phyloP scores from a whole-genome alignment of 2,797 vertebrate species.

The Poeciliopsis presidionis region DNA sequence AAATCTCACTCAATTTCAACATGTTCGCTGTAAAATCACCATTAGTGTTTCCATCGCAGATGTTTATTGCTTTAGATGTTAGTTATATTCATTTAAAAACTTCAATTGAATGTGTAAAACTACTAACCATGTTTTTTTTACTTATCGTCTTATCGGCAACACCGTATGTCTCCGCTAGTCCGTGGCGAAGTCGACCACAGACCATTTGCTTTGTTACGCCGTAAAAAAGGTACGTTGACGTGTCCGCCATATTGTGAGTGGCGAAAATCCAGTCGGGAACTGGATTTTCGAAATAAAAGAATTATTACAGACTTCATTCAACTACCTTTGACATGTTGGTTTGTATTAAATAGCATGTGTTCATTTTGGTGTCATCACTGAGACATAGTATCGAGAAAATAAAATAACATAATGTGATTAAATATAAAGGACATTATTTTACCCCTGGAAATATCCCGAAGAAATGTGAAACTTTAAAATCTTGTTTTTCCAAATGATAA shows the following conservation, averaged over 20 bases:
- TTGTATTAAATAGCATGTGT: not conserved
- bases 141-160: not conserved
- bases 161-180: not conserved
- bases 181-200: not conserved
- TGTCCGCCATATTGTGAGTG: slow-evolving; percentile 3
- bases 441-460: not conserved
- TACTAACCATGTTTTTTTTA: rapidly evolving
- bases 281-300: not conserved
- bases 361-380: not conserved
- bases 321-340: not conserved
- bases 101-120: not conserved
- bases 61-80: not conserved
- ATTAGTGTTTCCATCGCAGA: slow-evolving; percentile 6
- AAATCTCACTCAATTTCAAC: slow-evolving; percentile 50
- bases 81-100: not conserved
- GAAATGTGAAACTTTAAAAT: not conserved
- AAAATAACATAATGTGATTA: not conserved
- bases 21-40: slow-evolving; percentile 38
- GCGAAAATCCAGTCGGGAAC: not conserved
- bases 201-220: not conserved
- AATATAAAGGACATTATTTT: not conserved
- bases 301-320: not conserved
- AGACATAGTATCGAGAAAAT: not conserved
- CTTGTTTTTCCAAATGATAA: not conserved
- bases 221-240: not conserved